Base-by-base conservation (phyloP, 2,113 vertebrate genomes). In the Campylorhamphus procurvoides region DNA sequence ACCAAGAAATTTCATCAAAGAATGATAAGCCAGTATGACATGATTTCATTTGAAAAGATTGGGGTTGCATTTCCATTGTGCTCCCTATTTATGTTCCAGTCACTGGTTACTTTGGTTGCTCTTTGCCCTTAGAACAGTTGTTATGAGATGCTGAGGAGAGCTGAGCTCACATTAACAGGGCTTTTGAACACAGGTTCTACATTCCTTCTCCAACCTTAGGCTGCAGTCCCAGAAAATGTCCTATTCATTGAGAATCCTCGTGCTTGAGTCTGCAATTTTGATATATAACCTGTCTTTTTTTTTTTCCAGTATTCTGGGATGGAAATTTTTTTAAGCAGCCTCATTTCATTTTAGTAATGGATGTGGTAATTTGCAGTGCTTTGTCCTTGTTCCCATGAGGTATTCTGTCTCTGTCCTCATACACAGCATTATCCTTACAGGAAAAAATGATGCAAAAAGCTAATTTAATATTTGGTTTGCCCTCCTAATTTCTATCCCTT, bases 301-400 rank as follows among this genome's bases (percentile, higher is more conserved):
- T 86, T 53, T 49, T 42, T 42, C 40, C 50, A 75, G 56, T 84
- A 4, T 95, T 88, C 86, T 89, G 91, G 76, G 55, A 78, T 92
- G 73, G 83, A 93, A 86, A 20, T 76, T 84, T 93, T 94, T 94
- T 84, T 44, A 86, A 90, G 76, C 80, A 89, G 86, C 83, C 87
- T 97, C 73, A 89, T 93, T 95, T 95, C 91, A 84, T 94, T 96
- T 90, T 46, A 42, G 89, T 96, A 94, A 87, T 94, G 93, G 86
- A 92, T 93, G 93, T 95, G 80, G 94, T 95, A 87, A 96, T 93
- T 95, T 94, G 89, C 95, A 87, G 83, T 87, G 60, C 95, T 94
- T 96, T 97, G 93, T 97, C 93, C 69, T 89, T 87, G 84, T 83
- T 96, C 95, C 86, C 76, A 47, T 63, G 89, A 95, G 94, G 83